These are phyloP conservation scores for Chlamydotis undulata DNA, from an alignment of 2,113 vertebrate genomes.

Conservation along the genomic window DNA sequence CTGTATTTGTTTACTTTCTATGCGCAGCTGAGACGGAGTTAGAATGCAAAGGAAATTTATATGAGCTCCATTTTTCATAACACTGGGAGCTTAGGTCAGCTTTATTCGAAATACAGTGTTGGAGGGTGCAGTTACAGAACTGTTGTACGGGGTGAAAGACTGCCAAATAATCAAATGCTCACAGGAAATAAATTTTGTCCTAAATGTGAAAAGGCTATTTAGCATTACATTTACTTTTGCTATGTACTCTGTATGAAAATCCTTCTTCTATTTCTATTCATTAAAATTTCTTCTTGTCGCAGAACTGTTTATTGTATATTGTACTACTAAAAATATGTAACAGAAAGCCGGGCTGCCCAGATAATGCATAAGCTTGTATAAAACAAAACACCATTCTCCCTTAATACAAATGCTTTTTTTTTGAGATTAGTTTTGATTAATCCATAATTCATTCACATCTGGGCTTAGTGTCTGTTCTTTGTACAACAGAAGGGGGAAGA, in stretches of 20 bases:
- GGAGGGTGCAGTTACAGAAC: not conserved
- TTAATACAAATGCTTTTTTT: not conserved
- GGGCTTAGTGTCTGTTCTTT: not conserved
- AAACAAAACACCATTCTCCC: not conserved
- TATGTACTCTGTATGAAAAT: not conserved
- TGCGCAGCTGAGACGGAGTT: not conserved
- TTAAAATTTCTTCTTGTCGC: not conserved
- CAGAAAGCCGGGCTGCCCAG: not conserved
- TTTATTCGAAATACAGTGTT: not conserved
- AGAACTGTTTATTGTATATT: not conserved
- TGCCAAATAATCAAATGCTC: not conserved
- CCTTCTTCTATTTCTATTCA: not conserved
- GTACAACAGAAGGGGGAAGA: not conserved
- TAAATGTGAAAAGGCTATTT: not conserved
- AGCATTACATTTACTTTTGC: not conserved
- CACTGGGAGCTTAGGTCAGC: not conserved
- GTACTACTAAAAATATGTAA: not conserved
- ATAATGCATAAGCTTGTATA: not conserved
- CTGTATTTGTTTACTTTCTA: not conserved
- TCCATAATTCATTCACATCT: not conserved
- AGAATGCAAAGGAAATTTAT: constrained; percentile 12
- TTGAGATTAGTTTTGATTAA: not conserved
- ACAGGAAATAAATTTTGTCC: not conserved
- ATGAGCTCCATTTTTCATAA: not conserved
- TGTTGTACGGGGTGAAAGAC: not conserved